Conservation (phyloP, 2,113 vertebrate genomes). For the Gadus chalcogrammus region DNA sequence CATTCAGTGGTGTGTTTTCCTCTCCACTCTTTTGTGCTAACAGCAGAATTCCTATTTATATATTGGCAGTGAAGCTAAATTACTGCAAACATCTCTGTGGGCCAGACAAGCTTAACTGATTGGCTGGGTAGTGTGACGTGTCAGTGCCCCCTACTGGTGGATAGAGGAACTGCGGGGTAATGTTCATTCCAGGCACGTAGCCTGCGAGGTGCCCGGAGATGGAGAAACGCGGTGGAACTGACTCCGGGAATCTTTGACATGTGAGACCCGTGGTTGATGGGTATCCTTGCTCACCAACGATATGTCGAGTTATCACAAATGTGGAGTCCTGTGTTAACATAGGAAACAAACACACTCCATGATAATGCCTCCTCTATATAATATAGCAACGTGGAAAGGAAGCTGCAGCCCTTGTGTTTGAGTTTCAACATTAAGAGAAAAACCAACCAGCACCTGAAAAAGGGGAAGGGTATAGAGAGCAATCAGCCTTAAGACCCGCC, state of each 20-base stretch:
- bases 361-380: too few relatives aligned
- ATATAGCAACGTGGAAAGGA: too few relatives aligned
- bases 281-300: slow-evolving; percentile 47
- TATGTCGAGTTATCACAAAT: slow-evolving; percentile 30
- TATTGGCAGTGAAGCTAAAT: slow-evolving; percentile 76
- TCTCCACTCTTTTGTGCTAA: slow-evolving; percentile 69
- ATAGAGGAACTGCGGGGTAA: not conserved
- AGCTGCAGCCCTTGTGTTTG: too few relatives aligned
- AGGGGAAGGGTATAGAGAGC: too few relatives aligned
- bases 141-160: slow-evolving; percentile 75
- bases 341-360: too few relatives aligned
- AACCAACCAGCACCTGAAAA: too few relatives aligned
- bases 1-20: slow-evolving; percentile 67
- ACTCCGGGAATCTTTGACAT: slow-evolving; percentile 53
- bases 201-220: slow-evolving; percentile 35
- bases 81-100: slow-evolving; percentile 74
- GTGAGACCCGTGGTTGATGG: slow-evolving; percentile 58
- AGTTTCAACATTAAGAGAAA: too few relatives aligned
- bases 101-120: slow-evolving; percentile 69
- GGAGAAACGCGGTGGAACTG: slow-evolving; percentile 54
- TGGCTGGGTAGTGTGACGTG: slow-evolving; percentile 63
- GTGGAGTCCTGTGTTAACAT: not conserved
- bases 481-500: too few relatives aligned
- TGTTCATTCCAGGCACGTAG: slow-evolving; percentile 55
- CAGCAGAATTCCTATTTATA: slow-evolving; percentile 77